A percentile compares a stretch with the other conserved stretches of the same genome.
These are phyloP conservation scores for Pitta sordida DNA, from an alignment of 2,113 vertebrate species.

Conservation along the genomic window DNA sequence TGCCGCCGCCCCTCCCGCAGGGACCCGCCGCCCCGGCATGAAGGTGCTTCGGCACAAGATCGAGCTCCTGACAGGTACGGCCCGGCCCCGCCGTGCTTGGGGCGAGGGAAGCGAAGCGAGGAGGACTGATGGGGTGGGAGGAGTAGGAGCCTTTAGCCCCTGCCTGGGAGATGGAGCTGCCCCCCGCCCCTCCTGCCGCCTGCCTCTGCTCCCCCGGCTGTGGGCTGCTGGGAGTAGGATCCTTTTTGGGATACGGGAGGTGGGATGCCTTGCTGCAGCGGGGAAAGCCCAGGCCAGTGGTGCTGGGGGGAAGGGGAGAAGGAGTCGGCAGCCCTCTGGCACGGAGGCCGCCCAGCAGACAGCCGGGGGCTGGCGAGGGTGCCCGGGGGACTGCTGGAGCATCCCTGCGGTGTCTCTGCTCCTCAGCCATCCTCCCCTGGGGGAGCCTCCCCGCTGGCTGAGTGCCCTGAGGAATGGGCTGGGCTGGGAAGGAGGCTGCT, in stretches of 20 bases:
- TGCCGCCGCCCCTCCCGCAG: not conserved
- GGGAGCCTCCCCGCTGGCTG: not conserved
- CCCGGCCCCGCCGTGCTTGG: not conserved
- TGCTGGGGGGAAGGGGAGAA: too few relatives aligned
- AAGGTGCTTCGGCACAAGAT: constrained; percentile 34
- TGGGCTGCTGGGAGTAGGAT: not conserved
- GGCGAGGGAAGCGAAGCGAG: not conserved
- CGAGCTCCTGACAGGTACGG: constrained; percentile 20
- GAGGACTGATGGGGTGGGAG: not conserved
- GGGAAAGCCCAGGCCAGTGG: not conserved
- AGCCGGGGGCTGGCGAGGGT: not conserved
- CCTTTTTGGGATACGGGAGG: not conserved
- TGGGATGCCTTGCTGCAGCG: not conserved
- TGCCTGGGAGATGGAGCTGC: not conserved
- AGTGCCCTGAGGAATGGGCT: not conserved
- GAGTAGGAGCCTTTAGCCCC: not conserved
- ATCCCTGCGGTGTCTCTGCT: not conserved
- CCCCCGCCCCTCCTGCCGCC: not conserved
- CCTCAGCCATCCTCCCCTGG: not conserved
- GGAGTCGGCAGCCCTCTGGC: not conserved
- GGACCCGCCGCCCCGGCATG: not conserved
- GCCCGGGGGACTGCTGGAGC: not conserved
- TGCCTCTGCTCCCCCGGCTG: not conserved
- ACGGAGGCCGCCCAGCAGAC: not conserved
- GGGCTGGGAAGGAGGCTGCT: not conserved